These are phyloP conservation scores for Lordiphosa mommai DNA, from an alignment of 1,140 invertebrate species.

Conservation along the genomic window DNA sequence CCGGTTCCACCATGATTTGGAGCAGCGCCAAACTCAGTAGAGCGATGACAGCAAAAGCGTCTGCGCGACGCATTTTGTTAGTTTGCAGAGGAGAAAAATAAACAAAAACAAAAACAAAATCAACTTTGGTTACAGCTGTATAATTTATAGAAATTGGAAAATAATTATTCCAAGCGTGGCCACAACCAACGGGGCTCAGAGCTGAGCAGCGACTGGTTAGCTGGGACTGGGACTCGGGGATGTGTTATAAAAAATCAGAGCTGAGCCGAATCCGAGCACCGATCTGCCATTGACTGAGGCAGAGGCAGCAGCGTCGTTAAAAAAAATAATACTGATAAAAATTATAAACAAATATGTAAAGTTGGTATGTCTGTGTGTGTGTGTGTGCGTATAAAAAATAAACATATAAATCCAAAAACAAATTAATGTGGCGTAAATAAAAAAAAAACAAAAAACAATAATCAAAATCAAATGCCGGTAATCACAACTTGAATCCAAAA, in stretches of 20 bases:
- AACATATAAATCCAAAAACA: conserved; percentile 29
- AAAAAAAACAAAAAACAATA: not conserved
- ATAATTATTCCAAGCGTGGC: conserved; percentile 35
- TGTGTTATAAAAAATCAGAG: conserved; percentile 49
- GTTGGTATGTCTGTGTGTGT: not conserved
- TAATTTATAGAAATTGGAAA: not conserved
- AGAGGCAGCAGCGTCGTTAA: conserved; percentile 4
- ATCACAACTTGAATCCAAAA: not conserved
- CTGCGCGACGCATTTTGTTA: conserved; percentile 62
- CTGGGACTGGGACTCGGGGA: conserved; percentile 29
- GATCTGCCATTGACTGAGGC: conserved; percentile 5
- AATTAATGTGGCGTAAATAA: too few species aligned
- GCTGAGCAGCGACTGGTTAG: conserved; percentile 62
- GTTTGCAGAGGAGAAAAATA: conserved; percentile 8
- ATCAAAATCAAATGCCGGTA: conserved; percentile 29
- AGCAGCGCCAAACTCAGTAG: conserved; percentile 39
- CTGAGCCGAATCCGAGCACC: conserved; percentile 11
- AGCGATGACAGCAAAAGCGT: conserved; percentile 44
- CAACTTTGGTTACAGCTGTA: conserved; percentile 10
- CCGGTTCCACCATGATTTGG: conserved; percentile 46
- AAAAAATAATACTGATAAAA: conserved; percentile 44
- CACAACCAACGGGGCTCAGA: conserved; percentile 49
- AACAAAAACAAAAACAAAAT: conserved; percentile 33
- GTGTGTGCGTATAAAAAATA: conserved; percentile 4
- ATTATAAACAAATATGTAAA: conserved; percentile 36